Base-by-base conservation (phyloP, 2,797 vertebrate genomes). In the Enteromius mattozi region DNA sequence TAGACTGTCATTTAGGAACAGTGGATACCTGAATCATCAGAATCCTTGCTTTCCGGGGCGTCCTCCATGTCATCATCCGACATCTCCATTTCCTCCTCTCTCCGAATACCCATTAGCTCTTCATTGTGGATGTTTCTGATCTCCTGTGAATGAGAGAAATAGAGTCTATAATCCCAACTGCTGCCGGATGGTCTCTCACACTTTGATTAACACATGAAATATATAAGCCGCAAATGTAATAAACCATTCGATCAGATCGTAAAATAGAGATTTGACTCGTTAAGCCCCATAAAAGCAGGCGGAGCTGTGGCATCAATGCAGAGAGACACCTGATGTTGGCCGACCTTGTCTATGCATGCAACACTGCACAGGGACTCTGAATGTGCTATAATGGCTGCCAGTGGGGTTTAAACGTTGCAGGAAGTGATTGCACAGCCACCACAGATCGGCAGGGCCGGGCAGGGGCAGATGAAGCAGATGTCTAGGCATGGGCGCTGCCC, bases 51-150 rank as follows among this genome's bases (percentile, higher is more conserved):
- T 89, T 98, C 96, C 2, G 93, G 78, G 2, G 87, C 89, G 5
- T 97, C 96, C 90, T 97, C 97, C 93, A 97, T 97, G 92, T 99
- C 98, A 24, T 98, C 97, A 21, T 99, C 97, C 21, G 98, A 99
- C 97, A 99, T 99, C 89, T 99, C 98, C 98, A 99, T 99, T 91
- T 98, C 97, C 90, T 99, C 97, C 92, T 99, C 98, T 85, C 97
- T 92, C 33, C 98, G 96, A 92, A 99, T 98, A 87, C 96, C 97
- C 98, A 99, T 98, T 89, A 99, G 94, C 91, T 98, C 97, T 91
- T 99, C 98, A 1, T 96, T 99, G 91, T 99, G 97, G 93, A 98
- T 96, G 93, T 98, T 99, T 88, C 97, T 95, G 72, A 99, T 97
- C 92, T 99, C 98, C 98, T 98, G 94, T n/a, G 91, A 93, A 84